phyloP scores from a whole-genome alignment of 2,113 vertebrate genomes.

The Nerophis ophidion region DNA sequence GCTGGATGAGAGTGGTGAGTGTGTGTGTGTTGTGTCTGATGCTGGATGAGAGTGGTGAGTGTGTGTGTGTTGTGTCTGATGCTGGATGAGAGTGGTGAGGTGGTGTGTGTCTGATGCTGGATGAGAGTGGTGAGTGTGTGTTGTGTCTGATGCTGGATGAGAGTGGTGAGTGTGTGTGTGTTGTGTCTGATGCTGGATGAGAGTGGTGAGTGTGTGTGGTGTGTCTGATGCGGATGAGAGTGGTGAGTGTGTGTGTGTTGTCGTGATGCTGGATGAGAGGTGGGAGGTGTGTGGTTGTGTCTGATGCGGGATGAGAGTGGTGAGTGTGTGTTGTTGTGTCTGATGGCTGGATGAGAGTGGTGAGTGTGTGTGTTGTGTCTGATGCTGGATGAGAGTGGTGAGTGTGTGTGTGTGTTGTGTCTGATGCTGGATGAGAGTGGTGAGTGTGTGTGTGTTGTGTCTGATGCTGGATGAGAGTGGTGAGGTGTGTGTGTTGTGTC shows the following conservation, averaged over 20 bases:
- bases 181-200: slow-evolving; percentile 85
- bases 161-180: too few relatives aligned
- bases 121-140: slow-evolving; percentile 82
- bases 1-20: too few relatives aligned
- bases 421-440: slow-evolving; percentile 92
- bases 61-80: too few relatives aligned
- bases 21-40: slow-evolving; percentile 66
- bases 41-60: slow-evolving; percentile 89
- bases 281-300: slow-evolving; percentile 75
- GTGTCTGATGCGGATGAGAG: too few relatives aligned
- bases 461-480: too few relatives aligned
- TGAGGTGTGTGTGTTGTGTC: slow-evolving; percentile 19
- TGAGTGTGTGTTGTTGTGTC: slow-evolving; percentile 22
- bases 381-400: too few relatives aligned
- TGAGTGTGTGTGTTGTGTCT: slow-evolving; percentile 61
- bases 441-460: slow-evolving; percentile 57
- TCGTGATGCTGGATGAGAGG: slow-evolving; percentile 87
- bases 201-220: slow-evolving; percentile 74
- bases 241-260: too few relatives aligned
- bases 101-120: slow-evolving; percentile 77
- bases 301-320: too few relatives aligned
- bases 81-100: too few relatives aligned
- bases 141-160: too few relatives aligned
- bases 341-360: slow-evolving; percentile 93
- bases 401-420: too few relatives aligned